These are phyloP conservation scores for Antechinus flavipes DNA, from an alignment of 2,113 vertebrate genomes.

Conservation along the genomic window DNA sequence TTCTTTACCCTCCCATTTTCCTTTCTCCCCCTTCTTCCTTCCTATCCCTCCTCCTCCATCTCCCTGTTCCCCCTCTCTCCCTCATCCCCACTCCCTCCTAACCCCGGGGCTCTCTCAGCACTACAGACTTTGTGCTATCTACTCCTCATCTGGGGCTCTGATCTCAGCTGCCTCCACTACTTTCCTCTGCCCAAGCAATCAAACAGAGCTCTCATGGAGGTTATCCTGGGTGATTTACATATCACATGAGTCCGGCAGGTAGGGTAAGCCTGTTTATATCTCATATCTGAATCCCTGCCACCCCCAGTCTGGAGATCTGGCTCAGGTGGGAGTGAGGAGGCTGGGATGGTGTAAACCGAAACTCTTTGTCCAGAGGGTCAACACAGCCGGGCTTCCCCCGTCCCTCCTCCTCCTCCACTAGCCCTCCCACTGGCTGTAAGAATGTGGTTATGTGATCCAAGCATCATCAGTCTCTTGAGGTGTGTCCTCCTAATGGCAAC, in stretches of 20 bases:
- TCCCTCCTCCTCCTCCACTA: neutral
- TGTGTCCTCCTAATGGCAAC: neutral
- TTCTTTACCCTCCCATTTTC: no score
- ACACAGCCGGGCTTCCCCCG: slow-evolving; percentile 45
- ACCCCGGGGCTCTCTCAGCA: neutral
- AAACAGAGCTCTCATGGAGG: neutral
- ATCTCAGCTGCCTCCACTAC: neutral
- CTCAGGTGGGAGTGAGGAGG: neutral
- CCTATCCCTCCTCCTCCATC: no score
- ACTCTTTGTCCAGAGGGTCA: neutral
- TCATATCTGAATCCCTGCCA: neutral
- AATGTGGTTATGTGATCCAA: neutral
- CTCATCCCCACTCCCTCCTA: neutral
- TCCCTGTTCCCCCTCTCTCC: neutral
- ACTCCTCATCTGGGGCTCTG: neutral
- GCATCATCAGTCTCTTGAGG: neutral
- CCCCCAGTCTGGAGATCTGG: neutral
- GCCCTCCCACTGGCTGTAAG: neutral
- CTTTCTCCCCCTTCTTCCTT: no score
- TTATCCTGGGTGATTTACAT: slow-evolving; percentile 7
- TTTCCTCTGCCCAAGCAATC: neutral
- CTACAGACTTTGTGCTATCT: no score
- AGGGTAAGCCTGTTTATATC: neutral
- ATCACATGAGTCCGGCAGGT: neutral
- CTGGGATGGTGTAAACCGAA: neutral